Conservation (phyloP, 30 jellyfish, hydroid and myxozoan genomes). For the Pelagia noctiluca region DNA sequence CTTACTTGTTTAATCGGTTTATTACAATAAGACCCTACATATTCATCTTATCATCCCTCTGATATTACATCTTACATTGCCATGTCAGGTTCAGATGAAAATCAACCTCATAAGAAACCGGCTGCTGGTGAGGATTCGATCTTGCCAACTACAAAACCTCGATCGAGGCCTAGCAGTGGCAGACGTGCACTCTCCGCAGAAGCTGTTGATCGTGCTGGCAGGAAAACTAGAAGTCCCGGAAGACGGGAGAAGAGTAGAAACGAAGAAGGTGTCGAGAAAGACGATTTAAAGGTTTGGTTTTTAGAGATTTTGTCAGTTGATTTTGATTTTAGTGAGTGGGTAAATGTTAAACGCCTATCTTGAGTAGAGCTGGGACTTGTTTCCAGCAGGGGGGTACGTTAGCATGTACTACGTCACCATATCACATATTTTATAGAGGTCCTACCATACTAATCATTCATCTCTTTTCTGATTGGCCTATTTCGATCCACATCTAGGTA, state of each 20-base stretch:
- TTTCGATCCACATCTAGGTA: no score
- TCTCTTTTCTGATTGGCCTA: no score
- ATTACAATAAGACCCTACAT: neutral
- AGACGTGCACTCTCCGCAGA: conserved; percentile 68
- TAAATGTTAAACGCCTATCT: no score
- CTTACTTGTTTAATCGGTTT: no score
- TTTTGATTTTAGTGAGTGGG: no score
- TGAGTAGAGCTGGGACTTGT: no score
- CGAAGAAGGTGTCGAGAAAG: conserved; percentile 27
- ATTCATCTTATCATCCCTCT: neutral
- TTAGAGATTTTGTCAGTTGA: neutral
- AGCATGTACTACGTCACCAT: no score
- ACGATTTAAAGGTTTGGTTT: neutral
- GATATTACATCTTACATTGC: neutral
- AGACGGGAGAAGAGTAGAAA: conserved; percentile 43
- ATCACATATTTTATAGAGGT: no score
- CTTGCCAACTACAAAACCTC: conserved; percentile 28
- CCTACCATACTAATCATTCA: no score
- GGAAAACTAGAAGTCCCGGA: conserved; percentile 57
- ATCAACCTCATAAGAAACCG: neutral
- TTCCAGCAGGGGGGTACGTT: no score
- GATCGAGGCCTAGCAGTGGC: conserved; percentile 81
- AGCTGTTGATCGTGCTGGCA: neutral
- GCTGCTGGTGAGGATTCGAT: conserved; percentile 8
- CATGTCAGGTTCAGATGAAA: neutral